Evolutionary conservation across 2,113 vertebrate genomes (phyloP).

Genomic region (Oceanites oceanicus): DNA sequence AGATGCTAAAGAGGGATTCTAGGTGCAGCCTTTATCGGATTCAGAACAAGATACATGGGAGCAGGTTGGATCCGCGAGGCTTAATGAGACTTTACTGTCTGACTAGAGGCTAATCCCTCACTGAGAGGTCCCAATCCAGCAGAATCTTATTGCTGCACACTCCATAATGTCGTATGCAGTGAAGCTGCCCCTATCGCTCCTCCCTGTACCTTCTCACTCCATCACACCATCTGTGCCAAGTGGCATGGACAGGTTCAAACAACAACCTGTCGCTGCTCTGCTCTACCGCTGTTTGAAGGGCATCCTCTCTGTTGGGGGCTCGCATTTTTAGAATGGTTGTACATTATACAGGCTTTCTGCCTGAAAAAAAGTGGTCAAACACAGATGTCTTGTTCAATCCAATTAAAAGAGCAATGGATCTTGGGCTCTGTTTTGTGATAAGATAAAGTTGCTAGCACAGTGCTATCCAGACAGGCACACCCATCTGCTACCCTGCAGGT

Average conservation of each 20-base stretch:
- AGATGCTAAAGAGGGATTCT: background rate
- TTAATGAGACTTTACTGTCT: background rate
- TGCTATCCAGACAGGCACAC: background rate
- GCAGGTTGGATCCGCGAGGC: background rate
- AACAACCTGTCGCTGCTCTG: background rate
- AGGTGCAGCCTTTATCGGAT: background rate
- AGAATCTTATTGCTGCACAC: background rate
- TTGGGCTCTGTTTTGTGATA: background rate
- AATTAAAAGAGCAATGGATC: background rate
- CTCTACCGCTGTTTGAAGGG: background rate
- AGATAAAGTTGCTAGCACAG: background rate
- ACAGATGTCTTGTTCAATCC: background rate
- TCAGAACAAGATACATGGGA: background rate
- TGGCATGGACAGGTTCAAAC: background rate
- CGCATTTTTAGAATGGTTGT: background rate
- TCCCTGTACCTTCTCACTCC: background rate
- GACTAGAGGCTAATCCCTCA: background rate
- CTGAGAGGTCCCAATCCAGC: background rate
- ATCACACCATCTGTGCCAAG: background rate
- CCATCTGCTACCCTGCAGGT: fast-evolving
- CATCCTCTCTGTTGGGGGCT: background rate
- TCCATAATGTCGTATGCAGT: background rate
- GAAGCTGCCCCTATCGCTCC: background rate
- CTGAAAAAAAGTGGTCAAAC: background rate
- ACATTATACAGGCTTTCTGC: background rate